Conservation (phyloP, 1,140 invertebrate species). For the Drosophila sechellia region DNA sequence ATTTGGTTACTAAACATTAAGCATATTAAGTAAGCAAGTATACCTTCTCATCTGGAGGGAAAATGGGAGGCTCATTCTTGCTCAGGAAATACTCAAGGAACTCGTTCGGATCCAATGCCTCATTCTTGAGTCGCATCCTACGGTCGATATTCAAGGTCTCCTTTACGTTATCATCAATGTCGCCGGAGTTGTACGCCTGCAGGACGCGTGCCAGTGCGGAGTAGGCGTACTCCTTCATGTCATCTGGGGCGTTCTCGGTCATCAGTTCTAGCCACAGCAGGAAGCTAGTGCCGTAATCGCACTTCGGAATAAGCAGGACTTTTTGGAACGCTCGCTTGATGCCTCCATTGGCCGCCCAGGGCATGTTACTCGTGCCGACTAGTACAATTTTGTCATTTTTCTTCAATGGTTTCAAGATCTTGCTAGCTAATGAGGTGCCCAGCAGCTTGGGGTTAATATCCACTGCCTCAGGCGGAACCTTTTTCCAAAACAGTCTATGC, state of each 20-base stretch:
- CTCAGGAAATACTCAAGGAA: conserved; percentile 70
- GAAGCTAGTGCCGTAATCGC: conserved; percentile 89
- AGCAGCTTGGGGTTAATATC: conserved; percentile 86
- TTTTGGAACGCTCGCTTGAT: conserved; percentile 85
- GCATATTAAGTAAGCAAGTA: background rate
- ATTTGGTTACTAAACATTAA: background rate
- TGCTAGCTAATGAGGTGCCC: conserved; percentile 87
- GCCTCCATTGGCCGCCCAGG: conserved; percentile 85
- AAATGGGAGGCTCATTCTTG: conserved; percentile 47
- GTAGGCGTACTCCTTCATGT: conserved; percentile 86
- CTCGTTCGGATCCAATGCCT: conserved; percentile 57
- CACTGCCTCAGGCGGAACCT: conserved; percentile 84
- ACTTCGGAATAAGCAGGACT: conserved; percentile 84
- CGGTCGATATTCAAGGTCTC: conserved; percentile 65
- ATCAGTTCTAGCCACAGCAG: conserved; percentile 87
- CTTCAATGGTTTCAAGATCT: conserved; percentile 87
- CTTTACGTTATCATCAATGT: conserved; percentile 85
- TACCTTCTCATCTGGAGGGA: conserved; percentile 69
- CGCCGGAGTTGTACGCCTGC: conserved; percentile 87
- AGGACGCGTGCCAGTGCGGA: conserved; percentile 88
- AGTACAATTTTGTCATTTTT: conserved; percentile 87
- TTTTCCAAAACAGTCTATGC: conserved; percentile 93
- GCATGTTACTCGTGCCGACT: conserved; percentile 87
- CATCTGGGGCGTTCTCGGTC: conserved; percentile 86
- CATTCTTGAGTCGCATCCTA: conserved; percentile 56